Base-by-base conservation (phyloP, 2,888 invertebrate species). In the Steromphala cineraria region DNA sequence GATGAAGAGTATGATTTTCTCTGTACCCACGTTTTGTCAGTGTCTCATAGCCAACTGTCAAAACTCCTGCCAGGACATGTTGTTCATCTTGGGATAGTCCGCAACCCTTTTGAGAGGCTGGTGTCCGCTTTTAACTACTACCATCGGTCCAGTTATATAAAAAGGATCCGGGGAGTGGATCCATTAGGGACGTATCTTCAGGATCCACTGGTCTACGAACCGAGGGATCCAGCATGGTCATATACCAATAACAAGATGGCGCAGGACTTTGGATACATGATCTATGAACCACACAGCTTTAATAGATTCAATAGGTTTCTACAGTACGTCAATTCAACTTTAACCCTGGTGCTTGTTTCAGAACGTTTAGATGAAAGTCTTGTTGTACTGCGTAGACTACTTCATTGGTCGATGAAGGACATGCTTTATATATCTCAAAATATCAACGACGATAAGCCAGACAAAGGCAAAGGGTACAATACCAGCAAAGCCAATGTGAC, bases 111-210 rank as follows among this genome's bases (percentile, higher is more conserved):
- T 78, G 77, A 80, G 15, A 89, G 85, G 75, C 86, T 90, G 77
- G 83, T 87, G 67, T 90, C 90, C 0, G 85, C 86, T 74, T 89
- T 89, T 40, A 56, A 86, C 52, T 90, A 89, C 78, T 90, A 87
- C 82, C 81, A 80, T 15, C 0, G 17, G 1, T 7, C 21, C 0
- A 24, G 10, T 21, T 81, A 81, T 19, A 21, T 81, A 17, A 56
- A 5, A 46, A 62, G 36, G 5, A 40, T 75, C 10, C 75, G 62
- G 0, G 81, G 79, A 8, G 17, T 7, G 3, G 36, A 62, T 13
- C 81, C 78, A 17, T 40, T 81, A 8, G 46, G 75, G 0, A 31
- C 19, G 13, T 81, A 79, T 40, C 53, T 81, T 8, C 28, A 67
- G 0, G 67, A 81, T 17, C 81, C 78, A 13, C n/a, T 15, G 1